phyloP scores from a whole-genome alignment of 2,113 vertebrate species.

The Cairina moschata region DNA sequence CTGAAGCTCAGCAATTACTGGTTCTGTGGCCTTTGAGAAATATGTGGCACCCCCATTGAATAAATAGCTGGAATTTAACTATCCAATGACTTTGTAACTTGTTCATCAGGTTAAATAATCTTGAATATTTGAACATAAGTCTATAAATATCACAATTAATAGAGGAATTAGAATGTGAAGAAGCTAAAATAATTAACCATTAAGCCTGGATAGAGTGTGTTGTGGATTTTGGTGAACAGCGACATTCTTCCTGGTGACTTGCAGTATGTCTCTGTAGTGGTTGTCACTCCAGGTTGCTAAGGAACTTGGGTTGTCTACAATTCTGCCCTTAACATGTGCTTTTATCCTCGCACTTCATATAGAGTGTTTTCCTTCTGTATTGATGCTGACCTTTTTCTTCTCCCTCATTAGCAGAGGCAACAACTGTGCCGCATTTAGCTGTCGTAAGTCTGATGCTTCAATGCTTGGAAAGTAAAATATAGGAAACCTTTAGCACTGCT shows the following conservation, averaged over 20 bases:
- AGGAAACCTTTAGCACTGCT: slow-evolving; percentile 15
- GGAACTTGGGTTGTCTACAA: neutral
- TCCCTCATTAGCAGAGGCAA: slow-evolving; percentile 27
- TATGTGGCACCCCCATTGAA: neutral
- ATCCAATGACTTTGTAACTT: neutral
- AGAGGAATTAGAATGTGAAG: neutral
- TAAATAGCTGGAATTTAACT: neutral
- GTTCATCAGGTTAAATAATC: neutral
- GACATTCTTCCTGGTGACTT: neutral
- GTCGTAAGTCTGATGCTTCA: neutral
- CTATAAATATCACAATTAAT: neutral
- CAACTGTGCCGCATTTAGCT: slow-evolving; percentile 3
- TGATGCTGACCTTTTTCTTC: slow-evolving; percentile 42
- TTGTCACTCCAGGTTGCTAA: slow-evolving; percentile 25
- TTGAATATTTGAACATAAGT: neutral
- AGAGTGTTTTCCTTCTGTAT: slow-evolving; percentile 2
- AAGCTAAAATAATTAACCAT: neutral
- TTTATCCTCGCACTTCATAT: neutral
- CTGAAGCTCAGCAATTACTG: neutral
- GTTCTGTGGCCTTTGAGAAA: neutral
- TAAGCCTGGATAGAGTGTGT: neutral
- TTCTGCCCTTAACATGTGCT: slow-evolving; percentile 29
- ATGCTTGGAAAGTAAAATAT: neutral
- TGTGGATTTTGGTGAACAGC: neutral
- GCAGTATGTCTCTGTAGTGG: neutral